Base-by-base conservation (phyloP, 2,113 vertebrate genomes). In the Burhinus bistriatus region DNA sequence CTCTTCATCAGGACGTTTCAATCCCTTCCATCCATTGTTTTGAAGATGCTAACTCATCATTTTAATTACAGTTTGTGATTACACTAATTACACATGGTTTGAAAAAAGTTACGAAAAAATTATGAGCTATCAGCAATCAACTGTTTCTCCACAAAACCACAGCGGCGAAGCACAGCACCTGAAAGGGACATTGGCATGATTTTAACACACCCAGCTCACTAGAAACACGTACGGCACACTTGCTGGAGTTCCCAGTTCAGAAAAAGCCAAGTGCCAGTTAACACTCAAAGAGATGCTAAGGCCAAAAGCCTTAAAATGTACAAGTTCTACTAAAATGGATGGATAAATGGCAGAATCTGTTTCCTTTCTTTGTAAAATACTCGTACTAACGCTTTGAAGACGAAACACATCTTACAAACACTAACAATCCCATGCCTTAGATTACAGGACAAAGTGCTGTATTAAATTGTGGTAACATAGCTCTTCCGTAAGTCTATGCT, bases 321-420 rank as follows among this genome's bases (percentile, higher is more conserved):
- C 12, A 36, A 49, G 18, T 40, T 71, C 29, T 70, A 34, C 23
- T 23, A 17, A 78, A 87, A 81, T 3, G 23, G 42, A 36, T 2
- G 32, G 58, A 12, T 90, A 62, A 11, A 1, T 5, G 6, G 44
- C 42, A 87, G 20, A 62, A 49, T 4, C 15, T 16, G 54, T 32
- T 4, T 5, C 57, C 34, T 58, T 49, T 34, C 36, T 62, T 36
- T 61, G 27, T 44, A 2, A 22, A 49, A 18, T 26, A 22, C 27
- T 16, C 27, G 11, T 47, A n/a, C 36, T 65, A 66, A 62, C 73
- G 17, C 36, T 61, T n/a, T 3, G 1, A 40, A 29, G 11, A 42
- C 5, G 6, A 40, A 6, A 40, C 12, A 2, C 1, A 1, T 25
- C 54, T 36, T 36, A 55, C 11, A 17, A 47, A 86, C 0, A 1